These are phyloP conservation scores for Bacillus rossius DNA, from an alignment of 1,140 invertebrate species.

Conservation along the genomic window DNA sequence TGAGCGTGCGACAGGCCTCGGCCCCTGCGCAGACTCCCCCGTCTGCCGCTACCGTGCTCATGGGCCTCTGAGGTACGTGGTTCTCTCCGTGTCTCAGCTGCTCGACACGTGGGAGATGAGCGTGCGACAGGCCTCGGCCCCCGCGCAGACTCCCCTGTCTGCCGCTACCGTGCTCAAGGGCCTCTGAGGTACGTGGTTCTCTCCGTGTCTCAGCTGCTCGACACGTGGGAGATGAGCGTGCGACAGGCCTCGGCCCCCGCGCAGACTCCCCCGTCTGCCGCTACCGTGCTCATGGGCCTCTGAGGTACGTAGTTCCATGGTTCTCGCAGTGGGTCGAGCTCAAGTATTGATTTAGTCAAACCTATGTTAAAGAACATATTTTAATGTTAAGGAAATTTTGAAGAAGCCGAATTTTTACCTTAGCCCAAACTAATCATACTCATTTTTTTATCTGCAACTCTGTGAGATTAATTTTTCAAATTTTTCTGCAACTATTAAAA, in stretches of 20 bases:
- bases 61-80: slow-evolving; percentile 9
- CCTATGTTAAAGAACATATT: too few species aligned
- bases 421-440: too few species aligned
- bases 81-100: slow-evolving; percentile 80
- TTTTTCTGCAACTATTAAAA: too few species aligned
- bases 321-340: slow-evolving; percentile 82
- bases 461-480: too few species aligned
- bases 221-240: slow-evolving; percentile 94
- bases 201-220: slow-evolving; percentile 79
- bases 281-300: slow-evolving; percentile 11
- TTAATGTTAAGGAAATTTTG: too few species aligned
- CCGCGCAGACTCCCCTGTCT: slow-evolving; percentile 39
- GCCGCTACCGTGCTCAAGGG: slow-evolving; percentile 13
- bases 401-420: too few species aligned
- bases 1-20: slow-evolving; percentile 87
- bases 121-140: slow-evolving; percentile 79
- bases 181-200: too few species aligned
- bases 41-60: slow-evolving; percentile 11
- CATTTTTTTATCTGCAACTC: too few species aligned
- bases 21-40: slow-evolving; percentile 49
- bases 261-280: slow-evolving; percentile 31
- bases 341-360: too few species aligned
- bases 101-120: slow-evolving; percentile 94
- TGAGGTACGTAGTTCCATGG: slow-evolving; percentile 47
- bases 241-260: slow-evolving; percentile 74